Percentiles rank a stretch among this genome's conserved stretches.
phyloP scores from a whole-genome alignment of 1,140 invertebrate genomes.

The Drosophila seguyi region DNA sequence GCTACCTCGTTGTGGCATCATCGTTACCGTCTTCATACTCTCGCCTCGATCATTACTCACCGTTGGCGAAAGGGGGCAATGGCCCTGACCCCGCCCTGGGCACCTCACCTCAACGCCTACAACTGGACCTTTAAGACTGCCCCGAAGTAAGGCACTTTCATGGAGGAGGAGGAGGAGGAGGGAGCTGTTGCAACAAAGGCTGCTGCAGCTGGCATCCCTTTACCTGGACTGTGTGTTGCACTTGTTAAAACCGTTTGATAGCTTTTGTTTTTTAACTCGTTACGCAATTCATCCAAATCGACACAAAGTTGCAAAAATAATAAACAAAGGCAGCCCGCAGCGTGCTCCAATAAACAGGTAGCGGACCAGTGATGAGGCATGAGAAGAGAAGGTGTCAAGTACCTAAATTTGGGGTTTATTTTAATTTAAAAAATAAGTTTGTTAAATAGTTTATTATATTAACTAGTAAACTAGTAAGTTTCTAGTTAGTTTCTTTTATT shows the following conservation, averaged over 20 bases:
- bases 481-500: background rate
- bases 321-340: slow-evolving; percentile 43
- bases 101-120: no score
- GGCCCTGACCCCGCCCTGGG: no score
- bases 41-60: slow-evolving; percentile 2
- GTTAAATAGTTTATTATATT: background rate
- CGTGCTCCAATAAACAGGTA: slow-evolving; percentile 39
- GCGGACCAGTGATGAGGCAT: slow-evolving; percentile 27
- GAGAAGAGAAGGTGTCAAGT: background rate
- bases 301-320: slow-evolving; percentile 45
- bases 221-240: slow-evolving; percentile 6
- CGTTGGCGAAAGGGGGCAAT: slow-evolving; percentile 19
- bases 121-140: background rate
- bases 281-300: slow-evolving; percentile 64
- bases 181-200: slow-evolving; percentile 31
- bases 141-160: slow-evolving; percentile 10
- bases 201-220: slow-evolving; percentile 21
- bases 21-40: slow-evolving; percentile 9
- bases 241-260: slow-evolving; percentile 29
- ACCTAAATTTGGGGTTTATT: background rate
- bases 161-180: no score
- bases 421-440: background rate
- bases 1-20: slow-evolving; percentile 21
- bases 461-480: background rate
- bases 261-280: slow-evolving; percentile 31